Evolutionary conservation across 2,113 vertebrate genomes (phyloP).

Genomic region (Onychorhynchus coronatus): DNA sequence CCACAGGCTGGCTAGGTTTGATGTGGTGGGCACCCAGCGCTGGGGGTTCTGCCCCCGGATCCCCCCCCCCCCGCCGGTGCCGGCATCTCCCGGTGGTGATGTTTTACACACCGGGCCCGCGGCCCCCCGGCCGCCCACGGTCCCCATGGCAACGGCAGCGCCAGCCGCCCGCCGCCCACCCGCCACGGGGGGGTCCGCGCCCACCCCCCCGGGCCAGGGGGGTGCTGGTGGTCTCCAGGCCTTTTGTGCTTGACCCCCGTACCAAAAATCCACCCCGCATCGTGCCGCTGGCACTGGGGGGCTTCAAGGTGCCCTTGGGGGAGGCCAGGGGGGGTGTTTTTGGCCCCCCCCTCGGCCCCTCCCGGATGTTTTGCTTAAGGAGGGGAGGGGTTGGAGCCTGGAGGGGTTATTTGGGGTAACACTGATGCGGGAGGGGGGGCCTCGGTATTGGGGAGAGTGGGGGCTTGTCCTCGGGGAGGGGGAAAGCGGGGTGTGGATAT

Average conservation of each 20-base stretch:
- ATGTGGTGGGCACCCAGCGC: neutral
- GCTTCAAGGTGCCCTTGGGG: neutral
- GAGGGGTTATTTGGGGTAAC: neutral
- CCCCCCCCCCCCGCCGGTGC: neutral
- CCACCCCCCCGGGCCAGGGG: neutral
- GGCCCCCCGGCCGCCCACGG: neutral
- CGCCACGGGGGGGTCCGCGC: neutral
- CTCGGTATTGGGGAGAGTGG: neutral
- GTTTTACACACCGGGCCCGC: neutral
- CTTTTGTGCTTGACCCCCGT: no score
- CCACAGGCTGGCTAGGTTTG: neutral
- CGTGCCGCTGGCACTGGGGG: neutral
- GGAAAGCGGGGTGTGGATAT: neutral
- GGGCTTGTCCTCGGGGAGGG: neutral
- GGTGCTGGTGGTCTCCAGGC: neutral
- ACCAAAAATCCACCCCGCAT: neutral
- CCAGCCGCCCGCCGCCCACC: neutral
- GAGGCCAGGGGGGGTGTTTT: no score
- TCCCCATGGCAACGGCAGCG: slow-evolving; percentile 22
- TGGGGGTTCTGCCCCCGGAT: neutral
- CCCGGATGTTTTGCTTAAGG: neutral
- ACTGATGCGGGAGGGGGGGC: neutral
- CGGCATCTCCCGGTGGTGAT: neutral
- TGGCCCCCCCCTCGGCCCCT: neutral
- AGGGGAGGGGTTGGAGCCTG: neutral